Base-by-base conservation (phyloP, 64 coral and sea anemone genomes). In the Montipora efflorescens region DNA sequence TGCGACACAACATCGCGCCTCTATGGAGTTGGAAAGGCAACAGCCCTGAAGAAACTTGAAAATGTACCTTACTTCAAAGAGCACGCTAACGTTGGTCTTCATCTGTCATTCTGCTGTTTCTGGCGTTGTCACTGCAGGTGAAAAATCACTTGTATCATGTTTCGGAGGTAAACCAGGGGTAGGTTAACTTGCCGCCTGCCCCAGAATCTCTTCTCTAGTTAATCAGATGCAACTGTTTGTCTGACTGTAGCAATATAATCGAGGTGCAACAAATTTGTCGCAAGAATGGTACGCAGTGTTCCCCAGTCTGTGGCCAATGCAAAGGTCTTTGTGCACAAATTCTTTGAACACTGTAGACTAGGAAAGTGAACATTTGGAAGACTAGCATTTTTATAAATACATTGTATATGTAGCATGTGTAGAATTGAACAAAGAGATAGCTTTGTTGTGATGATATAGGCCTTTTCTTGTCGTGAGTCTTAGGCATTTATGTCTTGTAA, bases 221-320 rank as follows among this genome's bases (percentile, higher is more conserved):
- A 16, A 82, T 91, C n/a, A 62, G 89, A 69, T 82, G 89, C 50
- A 91, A 91, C 78, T 91, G 89, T 25, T 48, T 14, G 14, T 72
- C 89, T 15, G 79, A 91, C 59, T 82, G 78, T 73, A 47, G 59
- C 66, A 92, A 12, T 53, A 51, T 28, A 28, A 28, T 28, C 28
- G n/a, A 92, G 90, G 81, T 92, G 90, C 48, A 28, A 28, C 28
- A 28, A 28, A 83, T 55, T 53, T 92, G 67, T 19, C 68, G 69
- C 48, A 92, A 92, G 55, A 68, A 92, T 55, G 64, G 64, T 75
- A 67, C 76, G 19, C 64, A 92, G 20, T 92, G 90, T 77, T 83
- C 72, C 22, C 73, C 73, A 0, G 76, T 48, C 47, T 21, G 77
- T 6, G 47, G 47, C 12, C 77, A 79, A 8, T 79, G 77, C 18